Evolutionary conservation across 1,140 invertebrate genomes (phyloP).

Genomic region (Phenacoccus solenopsis): DNA sequence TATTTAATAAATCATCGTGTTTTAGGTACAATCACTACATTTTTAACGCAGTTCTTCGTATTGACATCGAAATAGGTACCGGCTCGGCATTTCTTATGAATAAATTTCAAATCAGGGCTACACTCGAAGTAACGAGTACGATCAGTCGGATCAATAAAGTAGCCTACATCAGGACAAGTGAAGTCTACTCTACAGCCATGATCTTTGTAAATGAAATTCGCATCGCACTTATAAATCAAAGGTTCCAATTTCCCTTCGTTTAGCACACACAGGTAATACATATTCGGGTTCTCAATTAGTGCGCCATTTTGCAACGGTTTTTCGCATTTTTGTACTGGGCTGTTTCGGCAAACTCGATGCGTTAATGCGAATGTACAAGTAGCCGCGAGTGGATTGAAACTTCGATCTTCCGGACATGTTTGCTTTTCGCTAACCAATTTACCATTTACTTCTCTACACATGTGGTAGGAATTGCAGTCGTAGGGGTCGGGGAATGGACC

Average conservation of each 20-base stretch:
- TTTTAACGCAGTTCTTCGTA: neutral
- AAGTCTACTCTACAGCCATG: conserved; percentile 4
- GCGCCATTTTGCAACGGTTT: conserved; percentile 19
- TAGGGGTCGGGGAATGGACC: conserved; percentile 20
- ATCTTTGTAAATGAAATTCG: conserved; percentile 19
- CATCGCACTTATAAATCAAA: conserved; percentile 21
- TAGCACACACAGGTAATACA: conserved; percentile 23
- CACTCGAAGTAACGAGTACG: conserved; percentile 16
- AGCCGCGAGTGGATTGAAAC: conserved; percentile 20
- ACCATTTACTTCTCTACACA: neutral
- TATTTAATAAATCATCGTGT: too few relatives aligned
- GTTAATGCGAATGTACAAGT: conserved; percentile 19
- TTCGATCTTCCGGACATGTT: conserved; percentile 18
- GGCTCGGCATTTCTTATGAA: neutral
- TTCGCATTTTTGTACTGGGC: conserved; percentile 20
- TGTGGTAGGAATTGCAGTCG: conserved; percentile 21
- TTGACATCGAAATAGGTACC: conserved; percentile 13
- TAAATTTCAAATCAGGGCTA: neutral
- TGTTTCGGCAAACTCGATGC: conserved; percentile 20
- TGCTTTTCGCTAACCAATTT: neutral
- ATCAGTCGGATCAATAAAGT: conserved; percentile 10
- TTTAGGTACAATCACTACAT: too few relatives aligned
- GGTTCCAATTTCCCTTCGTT: conserved; percentile 18
- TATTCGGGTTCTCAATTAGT: conserved; percentile 21
- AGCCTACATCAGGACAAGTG: neutral